phyloP scores from a whole-genome alignment of 2,797 vertebrate species.

The Leptodactylus fallax region DNA sequence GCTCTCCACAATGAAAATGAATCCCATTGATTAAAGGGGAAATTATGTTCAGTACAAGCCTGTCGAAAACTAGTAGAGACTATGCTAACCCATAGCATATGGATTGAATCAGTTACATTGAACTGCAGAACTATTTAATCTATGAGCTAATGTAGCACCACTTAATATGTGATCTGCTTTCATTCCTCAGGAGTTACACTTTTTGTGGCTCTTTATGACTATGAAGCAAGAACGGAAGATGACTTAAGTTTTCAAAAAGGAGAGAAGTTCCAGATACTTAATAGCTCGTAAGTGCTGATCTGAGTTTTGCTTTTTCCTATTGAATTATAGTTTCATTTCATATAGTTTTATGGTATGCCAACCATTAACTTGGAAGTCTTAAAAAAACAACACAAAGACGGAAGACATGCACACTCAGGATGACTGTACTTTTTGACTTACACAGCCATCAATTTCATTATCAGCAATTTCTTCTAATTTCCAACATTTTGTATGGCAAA shows the following conservation, averaged over 20 bases:
- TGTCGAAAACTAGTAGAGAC: conserved; percentile 29
- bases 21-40: conserved; percentile 50
- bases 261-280: conserved; percentile 96
- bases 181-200: conserved; percentile 89
- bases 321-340: not conserved
- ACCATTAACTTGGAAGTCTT: not conserved
- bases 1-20: conserved; percentile 7
- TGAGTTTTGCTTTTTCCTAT: not conserved
- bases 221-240: conserved; percentile 94
- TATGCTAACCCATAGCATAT: conserved; percentile 37
- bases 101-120: conserved; percentile 42
- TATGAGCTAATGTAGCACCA: conserved; percentile 40
- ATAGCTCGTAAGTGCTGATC: conserved; percentile 91
- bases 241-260: conserved; percentile 98
- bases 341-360: not conserved
- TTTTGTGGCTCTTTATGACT: conserved; percentile 98
- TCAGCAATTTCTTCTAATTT: no score
- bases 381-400: not conserved
- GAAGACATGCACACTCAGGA: not conserved
- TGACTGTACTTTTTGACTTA: no score
- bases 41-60: conserved; percentile 36
- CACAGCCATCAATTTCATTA: no score
- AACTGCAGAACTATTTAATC: conserved; percentile 20
- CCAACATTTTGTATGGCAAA: not conserved
- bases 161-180: conserved; percentile 59